These are phyloP conservation scores for Stenichneumon culpator DNA, from an alignment of 2,888 invertebrate species.

Conservation along the genomic window DNA sequence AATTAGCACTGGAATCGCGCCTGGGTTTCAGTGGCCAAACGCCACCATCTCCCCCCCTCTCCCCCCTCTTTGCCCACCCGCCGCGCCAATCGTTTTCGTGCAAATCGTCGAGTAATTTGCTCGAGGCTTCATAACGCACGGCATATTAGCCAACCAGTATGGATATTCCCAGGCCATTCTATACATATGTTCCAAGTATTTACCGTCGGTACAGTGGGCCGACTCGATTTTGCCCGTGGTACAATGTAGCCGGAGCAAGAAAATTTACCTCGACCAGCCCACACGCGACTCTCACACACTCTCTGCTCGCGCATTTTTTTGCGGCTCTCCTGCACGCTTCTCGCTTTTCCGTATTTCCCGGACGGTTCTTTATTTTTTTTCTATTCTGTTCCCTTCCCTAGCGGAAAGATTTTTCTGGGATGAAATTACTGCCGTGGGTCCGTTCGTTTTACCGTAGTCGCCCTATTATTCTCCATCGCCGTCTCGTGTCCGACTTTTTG, in stretches of 20 bases:
- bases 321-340: not conserved
- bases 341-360: not conserved
- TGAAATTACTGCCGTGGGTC: constrained; percentile 17
- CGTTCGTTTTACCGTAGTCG: not conserved
- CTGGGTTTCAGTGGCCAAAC: constrained; percentile 8
- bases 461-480: not conserved
- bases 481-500: constrained; percentile 3
- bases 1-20: constrained; percentile 72
- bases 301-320: constrained; percentile 10
- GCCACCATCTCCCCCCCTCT: constrained; percentile 22
- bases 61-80: constrained; percentile 69
- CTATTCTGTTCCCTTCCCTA: constrained; percentile 4
- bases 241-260: constrained; percentile 33
- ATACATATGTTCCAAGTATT: constrained; percentile 55
- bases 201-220: constrained; percentile 29
- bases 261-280: constrained; percentile 11
- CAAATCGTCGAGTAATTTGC: constrained; percentile 73
- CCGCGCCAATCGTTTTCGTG: constrained; percentile 74
- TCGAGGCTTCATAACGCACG: constrained; percentile 61
- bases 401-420: constrained; percentile 34
- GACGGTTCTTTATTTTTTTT: not conserved
- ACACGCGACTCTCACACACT: not conserved
- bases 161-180: constrained; percentile 20
- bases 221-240: constrained; percentile 44
- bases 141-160: constrained; percentile 39